phyloP scores from a whole-genome alignment of 2,888 invertebrate species.

The Gnatocerus cornutus region DNA sequence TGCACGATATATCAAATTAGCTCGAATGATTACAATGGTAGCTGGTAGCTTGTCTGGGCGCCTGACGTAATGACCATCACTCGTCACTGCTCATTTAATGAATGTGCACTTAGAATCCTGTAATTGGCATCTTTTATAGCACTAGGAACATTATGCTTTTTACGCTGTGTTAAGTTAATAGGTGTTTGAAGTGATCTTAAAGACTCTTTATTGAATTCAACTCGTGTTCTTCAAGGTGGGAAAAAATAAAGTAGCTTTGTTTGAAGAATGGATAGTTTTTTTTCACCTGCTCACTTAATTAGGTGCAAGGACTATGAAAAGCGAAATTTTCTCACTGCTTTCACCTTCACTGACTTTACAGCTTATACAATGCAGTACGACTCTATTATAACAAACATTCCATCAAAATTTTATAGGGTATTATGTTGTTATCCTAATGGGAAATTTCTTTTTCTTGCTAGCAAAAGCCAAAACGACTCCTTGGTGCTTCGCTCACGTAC shows the following conservation, averaged over 20 bases:
- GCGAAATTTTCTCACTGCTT: constrained; percentile 47
- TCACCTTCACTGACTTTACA: constrained; percentile 27
- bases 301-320: constrained; percentile 20
- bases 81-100: constrained; percentile 54
- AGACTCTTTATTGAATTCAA: constrained; percentile 35
- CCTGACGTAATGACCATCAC: constrained; percentile 49
- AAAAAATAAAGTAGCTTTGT: constrained; percentile 28
- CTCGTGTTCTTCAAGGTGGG: constrained; percentile 3
- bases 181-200: constrained; percentile 37
- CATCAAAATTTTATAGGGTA: too few relatives aligned
- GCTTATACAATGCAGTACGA: not conserved
- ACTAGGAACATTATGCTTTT: constrained; percentile 54
- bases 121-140: constrained; percentile 57
- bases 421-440: too few relatives aligned
- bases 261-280: not conserved
- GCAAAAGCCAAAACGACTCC: too few relatives aligned
- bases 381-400: too few relatives aligned
- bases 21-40: constrained; percentile 20
- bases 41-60: constrained; percentile 29
- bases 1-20: constrained; percentile 24
- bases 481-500: constrained; percentile 58
- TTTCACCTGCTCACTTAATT: constrained; percentile 1
- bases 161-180: constrained; percentile 40
- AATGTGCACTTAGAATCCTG: constrained; percentile 56
- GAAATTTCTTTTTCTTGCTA: too few relatives aligned